Percentiles rank a stretch among this genome's conserved stretches.
Evolutionary conservation across 2,113 vertebrate species (phyloP).

Genomic region (Poeciliopsis prolifica): DNA sequence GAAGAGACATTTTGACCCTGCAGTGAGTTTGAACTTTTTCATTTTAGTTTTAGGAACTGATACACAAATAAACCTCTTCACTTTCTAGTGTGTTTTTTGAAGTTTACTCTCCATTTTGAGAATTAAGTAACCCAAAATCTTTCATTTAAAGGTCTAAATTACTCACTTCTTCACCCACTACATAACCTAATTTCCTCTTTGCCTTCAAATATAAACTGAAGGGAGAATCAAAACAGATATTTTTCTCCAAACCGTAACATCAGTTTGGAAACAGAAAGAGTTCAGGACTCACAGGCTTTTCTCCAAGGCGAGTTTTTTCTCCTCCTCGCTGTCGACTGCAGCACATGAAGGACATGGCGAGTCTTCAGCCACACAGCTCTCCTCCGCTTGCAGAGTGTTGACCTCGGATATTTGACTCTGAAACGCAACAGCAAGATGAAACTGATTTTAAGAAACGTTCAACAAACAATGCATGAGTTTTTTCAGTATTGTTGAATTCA

Average conservation of each 20-base stretch:
- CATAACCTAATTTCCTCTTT: too few relatives aligned
- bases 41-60: not conserved
- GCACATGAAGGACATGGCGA: conserved; percentile 67
- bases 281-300: conserved; percentile 86
- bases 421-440: conserved; percentile 32
- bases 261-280: not conserved
- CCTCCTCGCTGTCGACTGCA: conserved; percentile 80
- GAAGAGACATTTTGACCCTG: not conserved
- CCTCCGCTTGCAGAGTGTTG: conserved; percentile 62
- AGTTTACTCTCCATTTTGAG: too few relatives aligned
- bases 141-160: too few relatives aligned
- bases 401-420: conserved; percentile 66
- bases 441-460: not conserved
- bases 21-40: not conserved
- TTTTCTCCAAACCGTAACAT: not conserved
- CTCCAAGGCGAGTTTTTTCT: conserved; percentile 81
- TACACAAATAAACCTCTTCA: not conserved
- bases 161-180: too few relatives aligned
- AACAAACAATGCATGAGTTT: not conserved
- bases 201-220: not conserved
- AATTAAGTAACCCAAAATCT: too few relatives aligned
- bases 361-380: conserved; percentile 68
- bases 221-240: not conserved
- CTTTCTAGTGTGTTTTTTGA: too few relatives aligned
- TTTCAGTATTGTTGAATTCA: too few relatives aligned